A percentile compares a stretch with the other conserved stretches of the same genome.
phyloP scores from a whole-genome alignment of 2,888 invertebrate species.

The Orthosia cruda region DNA sequence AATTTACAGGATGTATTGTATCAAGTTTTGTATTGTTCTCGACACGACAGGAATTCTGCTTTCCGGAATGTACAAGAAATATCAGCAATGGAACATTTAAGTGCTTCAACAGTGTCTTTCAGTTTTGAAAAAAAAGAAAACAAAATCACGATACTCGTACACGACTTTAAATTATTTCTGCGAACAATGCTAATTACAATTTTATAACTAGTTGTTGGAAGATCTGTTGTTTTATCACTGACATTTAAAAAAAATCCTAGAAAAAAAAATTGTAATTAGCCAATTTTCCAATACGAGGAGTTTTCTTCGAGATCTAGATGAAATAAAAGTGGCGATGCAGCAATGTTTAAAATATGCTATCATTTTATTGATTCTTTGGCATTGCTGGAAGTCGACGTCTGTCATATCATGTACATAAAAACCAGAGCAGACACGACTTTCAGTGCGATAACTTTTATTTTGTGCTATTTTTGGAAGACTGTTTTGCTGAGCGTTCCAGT shows the following conservation, averaged over 20 bases:
- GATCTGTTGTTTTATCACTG: not conserved
- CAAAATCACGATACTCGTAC: not conserved
- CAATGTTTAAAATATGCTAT: not conserved
- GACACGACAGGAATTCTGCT: not conserved
- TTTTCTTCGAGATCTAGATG: slow-evolving; percentile 16
- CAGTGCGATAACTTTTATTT: not conserved
- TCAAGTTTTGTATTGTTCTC: not conserved
- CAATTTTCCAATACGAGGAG: not conserved
- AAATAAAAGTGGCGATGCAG: slow-evolving; percentile 4
- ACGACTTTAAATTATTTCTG: too few species aligned
- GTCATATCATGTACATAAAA: slow-evolving; percentile 15
- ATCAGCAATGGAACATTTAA: not conserved
- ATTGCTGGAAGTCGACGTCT: not conserved
- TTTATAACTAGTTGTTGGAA: not conserved
- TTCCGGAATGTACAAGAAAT: not conserved
- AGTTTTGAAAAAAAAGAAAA: not conserved
- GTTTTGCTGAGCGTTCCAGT: not conserved
- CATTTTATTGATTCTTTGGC: slow-evolving; percentile 20
- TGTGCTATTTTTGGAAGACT: not conserved
- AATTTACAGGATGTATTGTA: not conserved
- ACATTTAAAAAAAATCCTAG: not conserved
- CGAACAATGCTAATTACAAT: not conserved
- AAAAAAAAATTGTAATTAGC: not conserved
- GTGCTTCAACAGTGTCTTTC: too few species aligned
- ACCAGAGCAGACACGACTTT: not conserved